Base-by-base conservation (phyloP, 2,888 invertebrate species). In the Clitarchus hookeri region DNA sequence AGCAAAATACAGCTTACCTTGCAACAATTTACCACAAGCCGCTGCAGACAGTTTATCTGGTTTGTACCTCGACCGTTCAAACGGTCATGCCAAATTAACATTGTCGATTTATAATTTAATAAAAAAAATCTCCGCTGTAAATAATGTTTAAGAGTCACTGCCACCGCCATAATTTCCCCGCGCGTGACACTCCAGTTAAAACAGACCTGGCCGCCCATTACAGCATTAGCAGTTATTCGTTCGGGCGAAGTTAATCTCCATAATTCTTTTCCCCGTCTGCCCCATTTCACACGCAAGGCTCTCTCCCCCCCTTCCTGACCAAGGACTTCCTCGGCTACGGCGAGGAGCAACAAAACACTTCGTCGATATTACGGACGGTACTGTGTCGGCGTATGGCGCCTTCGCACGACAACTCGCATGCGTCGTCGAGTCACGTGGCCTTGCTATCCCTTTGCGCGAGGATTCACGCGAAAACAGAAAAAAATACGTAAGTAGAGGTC, bases 181-280 rank as follows among this genome's bases (percentile, higher is more conserved):
- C 36, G 36, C 36, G 65, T n/a, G n/a, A 0, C 65, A 23, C 65
- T 11, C 65, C 65, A 0, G 65, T 65, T 65, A 12, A 65, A 65
- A n/a, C 65, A n/a, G 65, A 65, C 65, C 65, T n/a, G 65, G 65
- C 6, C 23, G n/a, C 23, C 65, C 65, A 65, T 65, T 65, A 65
- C n/a, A n/a, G 65, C 65, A 65, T 65, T 65, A 65, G 65, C 65
- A 65, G 65, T 65, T 65, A 65, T n/a, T 65, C 65, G n/a, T 65
- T 65, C 65, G 65, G 65, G 65, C 23, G 23, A n/a, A 65, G 65
- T n/a, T n/a, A 65, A 65, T 65, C 65, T 65, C 65, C 65, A 65
- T 65, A 65, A 65, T 65, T 65, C 19, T 65, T 65, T n/a, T 65
- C 65, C 65, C 65, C 65, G 19, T 65, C 65, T 65, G 65, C 65